Conservation (phyloP, 2,797 vertebrate species). For the Acanthurus tractus region DNA sequence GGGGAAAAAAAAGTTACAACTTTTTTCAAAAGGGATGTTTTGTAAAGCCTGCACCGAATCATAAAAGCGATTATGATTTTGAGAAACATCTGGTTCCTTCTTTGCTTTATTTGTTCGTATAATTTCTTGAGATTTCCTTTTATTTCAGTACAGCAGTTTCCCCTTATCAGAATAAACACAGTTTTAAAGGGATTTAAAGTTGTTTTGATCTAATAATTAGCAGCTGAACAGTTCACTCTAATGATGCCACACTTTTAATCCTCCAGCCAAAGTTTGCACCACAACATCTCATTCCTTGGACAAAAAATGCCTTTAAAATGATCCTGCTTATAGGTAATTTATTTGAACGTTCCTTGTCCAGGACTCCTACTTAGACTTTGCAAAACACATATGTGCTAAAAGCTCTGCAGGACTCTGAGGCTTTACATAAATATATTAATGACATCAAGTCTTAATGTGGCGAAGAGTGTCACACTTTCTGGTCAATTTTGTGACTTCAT, state of each 20-base stretch:
- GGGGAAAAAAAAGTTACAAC: background rate
- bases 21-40: conserved; percentile 11
- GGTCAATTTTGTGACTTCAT: background rate
- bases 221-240: background rate
- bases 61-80: conserved; percentile 2
- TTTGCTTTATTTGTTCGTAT: conserved; percentile 6
- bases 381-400: no score
- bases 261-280: background rate
- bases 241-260: background rate
- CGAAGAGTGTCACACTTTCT: no score
- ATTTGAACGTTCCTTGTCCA: no score
- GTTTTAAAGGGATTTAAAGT: background rate
- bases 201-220: background rate
- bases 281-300: background rate
- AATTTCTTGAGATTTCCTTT: conserved; percentile 10
- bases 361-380: no score
- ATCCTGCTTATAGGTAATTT: no score
- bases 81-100: conserved; percentile 9
- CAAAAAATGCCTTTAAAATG: no score
- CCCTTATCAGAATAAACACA: conserved; percentile 30
- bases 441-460: background rate
- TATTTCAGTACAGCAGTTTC: conserved; percentile 13
- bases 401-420: no score
- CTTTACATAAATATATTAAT: background rate
- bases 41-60: background rate